These are phyloP conservation scores for Glaucomys volans DNA, from an alignment of 2,113 vertebrate species.

Conservation along the genomic window DNA sequence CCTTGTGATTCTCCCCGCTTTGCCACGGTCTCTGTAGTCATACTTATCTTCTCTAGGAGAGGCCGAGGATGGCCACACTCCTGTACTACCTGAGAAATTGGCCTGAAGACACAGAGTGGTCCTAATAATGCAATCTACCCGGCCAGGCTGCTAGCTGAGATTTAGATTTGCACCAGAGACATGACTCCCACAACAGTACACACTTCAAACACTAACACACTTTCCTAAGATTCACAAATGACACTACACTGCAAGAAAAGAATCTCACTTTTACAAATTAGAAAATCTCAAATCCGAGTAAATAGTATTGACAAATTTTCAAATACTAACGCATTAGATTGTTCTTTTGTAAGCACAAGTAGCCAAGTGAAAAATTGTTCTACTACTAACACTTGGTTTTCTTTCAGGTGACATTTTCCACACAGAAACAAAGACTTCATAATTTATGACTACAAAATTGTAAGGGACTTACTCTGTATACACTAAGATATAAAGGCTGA, in stretches of 20 bases:
- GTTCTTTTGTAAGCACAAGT: not conserved
- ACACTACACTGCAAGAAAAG: not conserved
- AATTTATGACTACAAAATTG: not conserved
- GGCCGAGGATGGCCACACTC: not conserved
- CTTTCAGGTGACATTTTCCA: not conserved
- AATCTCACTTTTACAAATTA: not conserved
- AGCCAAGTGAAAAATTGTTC: not conserved
- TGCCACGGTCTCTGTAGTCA: not conserved
- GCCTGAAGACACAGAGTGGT: not conserved
- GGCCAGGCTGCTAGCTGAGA: not conserved
- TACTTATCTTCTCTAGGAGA: not conserved
- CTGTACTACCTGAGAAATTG: not conserved
- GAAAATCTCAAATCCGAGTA: not conserved
- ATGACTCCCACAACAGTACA: accelerated
- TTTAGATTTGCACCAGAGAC: not conserved
- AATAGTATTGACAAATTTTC: not conserved
- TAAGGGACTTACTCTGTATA: not conserved
- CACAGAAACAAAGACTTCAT: slow-evolving; percentile 3
- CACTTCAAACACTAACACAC: not conserved
- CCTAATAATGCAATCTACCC: not conserved
- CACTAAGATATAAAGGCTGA: not conserved
- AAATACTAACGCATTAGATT: not conserved
- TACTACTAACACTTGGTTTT: not conserved
- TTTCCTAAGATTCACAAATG: not conserved
- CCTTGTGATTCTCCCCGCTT: too few relatives aligned